phyloP scores from a whole-genome alignment of 2,888 invertebrate genomes.

The Cerceris rybyensis region DNA sequence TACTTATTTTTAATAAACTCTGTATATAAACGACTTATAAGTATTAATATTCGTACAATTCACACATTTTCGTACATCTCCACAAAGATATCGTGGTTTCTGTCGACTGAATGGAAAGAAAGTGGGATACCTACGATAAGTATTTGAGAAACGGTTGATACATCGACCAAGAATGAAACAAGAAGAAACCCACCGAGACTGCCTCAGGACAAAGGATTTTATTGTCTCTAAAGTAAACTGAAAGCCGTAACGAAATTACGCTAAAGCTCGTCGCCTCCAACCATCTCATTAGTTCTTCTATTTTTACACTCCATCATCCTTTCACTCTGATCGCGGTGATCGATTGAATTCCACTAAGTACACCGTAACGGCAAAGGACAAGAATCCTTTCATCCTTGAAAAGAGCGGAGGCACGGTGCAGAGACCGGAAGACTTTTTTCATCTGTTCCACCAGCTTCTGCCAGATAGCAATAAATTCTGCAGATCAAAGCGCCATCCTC shows the following conservation, averaged over 20 bases:
- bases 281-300: constrained; percentile 7
- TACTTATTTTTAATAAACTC: too few species aligned
- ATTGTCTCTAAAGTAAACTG: neutral
- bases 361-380: constrained; percentile 35
- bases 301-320: constrained; percentile 4
- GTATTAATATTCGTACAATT: too few species aligned
- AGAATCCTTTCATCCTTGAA: constrained; percentile 60
- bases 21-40: too few species aligned
- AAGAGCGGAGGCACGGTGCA: constrained; percentile 37
- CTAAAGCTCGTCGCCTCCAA: neutral
- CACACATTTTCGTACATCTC: too few species aligned
- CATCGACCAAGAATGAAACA: too few species aligned
- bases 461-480: constrained; percentile 62
- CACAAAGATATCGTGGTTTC: too few species aligned
- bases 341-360: constrained; percentile 40
- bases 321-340: constrained; percentile 28
- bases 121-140: too few species aligned
- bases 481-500: constrained; percentile 51
- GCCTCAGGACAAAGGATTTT: too few species aligned
- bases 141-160: too few species aligned
- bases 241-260: neutral
- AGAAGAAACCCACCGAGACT: too few species aligned
- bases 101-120: too few species aligned
- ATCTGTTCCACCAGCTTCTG: constrained; percentile 47
- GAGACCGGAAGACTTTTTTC: constrained; percentile 34